Evolutionary conservation across 2,888 invertebrate species (phyloP), one percentile per base, ranked within the genome.

Genomic region (Agriopis leucophaearia): DNA sequence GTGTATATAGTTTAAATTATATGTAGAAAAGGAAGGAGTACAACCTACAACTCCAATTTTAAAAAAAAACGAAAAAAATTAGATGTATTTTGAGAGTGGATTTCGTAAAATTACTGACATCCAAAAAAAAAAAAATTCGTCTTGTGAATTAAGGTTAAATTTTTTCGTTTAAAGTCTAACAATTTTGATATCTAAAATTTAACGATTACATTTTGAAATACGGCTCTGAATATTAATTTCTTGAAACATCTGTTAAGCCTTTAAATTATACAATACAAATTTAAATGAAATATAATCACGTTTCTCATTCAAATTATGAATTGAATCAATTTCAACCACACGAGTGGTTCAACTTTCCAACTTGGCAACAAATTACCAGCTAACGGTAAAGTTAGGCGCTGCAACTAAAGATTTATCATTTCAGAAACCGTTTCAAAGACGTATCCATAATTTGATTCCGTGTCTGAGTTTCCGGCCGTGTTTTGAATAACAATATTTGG

Each of bases 361-460:
- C 66, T 65, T 67, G 56, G 18, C 64, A 73, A 71, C 69, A 64
- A 70, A 73, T 73, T 66, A 71, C 69, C 10, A 44, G 36, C 50
- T 54, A 66, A 60, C 59, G 63, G 62, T 36, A 16, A 69, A 71
- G 42, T 55, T 42, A 27, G 18, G 8, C 9, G 18, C 27, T 69
- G 40, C 42, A 63, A 69, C 66, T 69, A 60, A 70, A 70, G 72
- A 72, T 74, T 72, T 69, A 73, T 73, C 69, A 71, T 69, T 67
- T 58, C 16, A 62, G 66, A 64, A 68, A 67, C 56, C 61, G 70
- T 65, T 71, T 66, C 70, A 48, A 48, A 45, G 47, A 54, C 61
- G 65, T 64, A 69, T 71, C 52, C 56, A 44, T 70, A 71, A 74
- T 74, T 67, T 66, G 56, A 64, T 69, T 73, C 63, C 67, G 67